Conservation (phyloP, 1,140 invertebrate genomes). For the Chlorops oryzae region DNA sequence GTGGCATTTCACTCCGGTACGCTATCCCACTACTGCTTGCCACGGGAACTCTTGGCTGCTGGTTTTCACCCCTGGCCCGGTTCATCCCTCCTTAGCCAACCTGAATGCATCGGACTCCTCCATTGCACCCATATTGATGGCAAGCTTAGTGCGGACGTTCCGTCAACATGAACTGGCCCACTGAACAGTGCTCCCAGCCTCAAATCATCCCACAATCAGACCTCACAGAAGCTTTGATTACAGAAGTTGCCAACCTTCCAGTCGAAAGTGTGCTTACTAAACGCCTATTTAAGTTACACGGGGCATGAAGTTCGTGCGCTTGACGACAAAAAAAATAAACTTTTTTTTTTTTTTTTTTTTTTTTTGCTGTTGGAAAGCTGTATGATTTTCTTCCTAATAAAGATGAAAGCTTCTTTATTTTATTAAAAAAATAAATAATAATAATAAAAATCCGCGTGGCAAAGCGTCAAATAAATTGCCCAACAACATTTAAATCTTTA, state of each 20-base stretch:
- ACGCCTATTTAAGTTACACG: no score
- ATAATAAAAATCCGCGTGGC: no score
- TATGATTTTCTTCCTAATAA: no score
- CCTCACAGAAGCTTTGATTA: constrained; percentile 19
- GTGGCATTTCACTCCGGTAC: constrained; percentile 78
- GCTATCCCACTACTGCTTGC: constrained; percentile 95
- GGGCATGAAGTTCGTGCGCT: no score
- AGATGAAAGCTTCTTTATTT: no score
- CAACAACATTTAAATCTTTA: no score
- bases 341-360: no score
- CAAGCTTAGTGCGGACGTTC: constrained; percentile 81
- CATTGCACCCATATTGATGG: constrained; percentile 84
- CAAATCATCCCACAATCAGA: constrained; percentile 17
- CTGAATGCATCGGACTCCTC: constrained; percentile 77
- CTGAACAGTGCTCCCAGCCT: constrained; percentile 16
- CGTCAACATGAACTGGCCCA: constrained; percentile 51
- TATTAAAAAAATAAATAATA: no score
- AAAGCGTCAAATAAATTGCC: no score
- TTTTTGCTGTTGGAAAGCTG: no score
- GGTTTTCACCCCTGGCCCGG: constrained; percentile 93
- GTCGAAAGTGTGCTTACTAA: not conserved
- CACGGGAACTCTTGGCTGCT: constrained; percentile 96
- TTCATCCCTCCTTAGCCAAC: constrained; percentile 90
- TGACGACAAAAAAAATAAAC: no score
- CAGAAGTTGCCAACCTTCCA: constrained; percentile 21